Base-by-base conservation (phyloP, 2,888 invertebrate genomes). In the Disparrhopalites patrizii region DNA sequence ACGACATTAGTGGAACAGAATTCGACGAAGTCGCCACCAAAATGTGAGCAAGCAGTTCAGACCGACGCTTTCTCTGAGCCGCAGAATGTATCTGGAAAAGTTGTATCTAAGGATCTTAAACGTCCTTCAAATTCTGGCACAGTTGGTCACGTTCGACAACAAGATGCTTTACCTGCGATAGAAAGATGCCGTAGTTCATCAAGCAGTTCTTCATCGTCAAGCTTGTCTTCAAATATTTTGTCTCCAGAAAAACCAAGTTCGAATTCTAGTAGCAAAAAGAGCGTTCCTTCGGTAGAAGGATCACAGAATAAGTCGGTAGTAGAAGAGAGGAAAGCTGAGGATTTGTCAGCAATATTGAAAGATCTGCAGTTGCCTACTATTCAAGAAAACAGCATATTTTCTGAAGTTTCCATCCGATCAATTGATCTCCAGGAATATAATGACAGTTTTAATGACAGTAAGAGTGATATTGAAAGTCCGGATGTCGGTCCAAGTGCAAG, bases 321-420 rank as follows among this genome's bases (percentile, higher is more conserved):
- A 15, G 36, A 18, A 28, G 66, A 58, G 2, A 33, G 60, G 52
- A 36, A n/a, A 23, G 50, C 50, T 4, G 70, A 69, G 57, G 69
- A 70, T 43, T 58, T 74, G 10, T 73, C 74, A 2, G 63, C 65
- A 1, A 56, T 73, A 43, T 60, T 74, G 7, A 69, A 62, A 62
- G 69, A 73, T 66, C 40, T 73, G 5, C 67, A 73, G 43, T 40
- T 74, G 13, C 70, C 70, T 38, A 66, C 69, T 13, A 68, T 68
- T 15, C 67, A 67, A 43, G 70, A 65, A 56, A 67, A 63, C 3
- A 75, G 71, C 40, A 62, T 68, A 23, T 69, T 64, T 47, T 72
- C 73, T 1, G 67, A 73, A 18, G 54, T 66, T 8, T 71, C 70
- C 23, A 62, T 69, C 8, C 62, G 36, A 18, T 60, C 69, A 0